Evolutionary conservation across 2,113 vertebrate species (phyloP), one percentile per base, ranked within the genome.

Genomic region (Sphaerodactylus townsendi): DNA sequence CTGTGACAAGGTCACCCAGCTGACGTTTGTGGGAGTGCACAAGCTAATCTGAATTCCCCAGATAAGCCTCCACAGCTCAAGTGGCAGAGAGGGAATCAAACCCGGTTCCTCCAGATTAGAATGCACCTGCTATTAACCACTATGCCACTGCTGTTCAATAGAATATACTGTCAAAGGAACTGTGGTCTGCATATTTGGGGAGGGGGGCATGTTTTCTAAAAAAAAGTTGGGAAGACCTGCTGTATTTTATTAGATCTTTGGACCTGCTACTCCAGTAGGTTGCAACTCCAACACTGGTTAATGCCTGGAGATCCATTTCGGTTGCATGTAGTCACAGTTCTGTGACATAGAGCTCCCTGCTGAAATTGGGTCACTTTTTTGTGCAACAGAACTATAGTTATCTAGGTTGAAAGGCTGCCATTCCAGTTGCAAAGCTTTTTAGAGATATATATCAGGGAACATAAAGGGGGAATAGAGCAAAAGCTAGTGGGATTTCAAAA

Each of bases 401-500:
- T 72, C 88, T 28, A 7, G 39, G 44, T 87, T 79, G 69, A 88
- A 90, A 89, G n/a, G 65, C 71, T 56, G 77, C 53, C 83, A 30
- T 46, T 87, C 81, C 48, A 68, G 1, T 46, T 85, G 64, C 75
- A 75, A 91, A 90, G 85, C 39, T 2, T 4, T 85, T 85, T 89
- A 69, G 39, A 0, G 0, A 84, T 39, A 73, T 19, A 39, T 14
- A 89, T 89, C 89, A 88, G 25, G 4, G 85, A 76, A 79, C 13
- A 35, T 59, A 85, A 5, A 39, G 75, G 91, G 85, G 71, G 85
- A 46, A 11, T 25, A 2, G 50, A 86, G 59, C 76, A 81, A 7
- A 89, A 88, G 82, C 48, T 71, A 75, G 17, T 33, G 41, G 39
- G 62, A 86, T 86, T 91, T 91, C 53, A 90, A 72, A 92, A 88